Percentiles rank a stretch among this genome's conserved stretches.
Conservation (phyloP, 2,888 invertebrate species). For the Habrosyne pyritoides region DNA sequence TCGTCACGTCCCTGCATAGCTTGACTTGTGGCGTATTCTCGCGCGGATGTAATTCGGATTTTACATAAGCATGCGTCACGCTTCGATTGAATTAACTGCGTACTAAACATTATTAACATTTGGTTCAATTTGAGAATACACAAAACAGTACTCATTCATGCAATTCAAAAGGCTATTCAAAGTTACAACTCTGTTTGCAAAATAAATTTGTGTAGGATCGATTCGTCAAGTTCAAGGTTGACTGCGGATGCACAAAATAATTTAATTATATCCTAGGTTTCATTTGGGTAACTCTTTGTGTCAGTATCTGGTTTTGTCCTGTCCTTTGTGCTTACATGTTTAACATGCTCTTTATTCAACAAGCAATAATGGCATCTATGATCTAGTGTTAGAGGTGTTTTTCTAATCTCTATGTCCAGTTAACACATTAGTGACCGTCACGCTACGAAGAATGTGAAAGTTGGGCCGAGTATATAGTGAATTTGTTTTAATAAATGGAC, state of each 20-base stretch:
- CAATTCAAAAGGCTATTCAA: neutral
- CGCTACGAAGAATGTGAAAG: slow-evolving; percentile 67
- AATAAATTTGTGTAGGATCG: neutral
- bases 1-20: slow-evolving; percentile 44
- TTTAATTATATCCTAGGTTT: slow-evolving; percentile 9
- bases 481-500: slow-evolving; percentile 35
- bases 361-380: slow-evolving; percentile 21
- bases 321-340: slow-evolving; percentile 30
- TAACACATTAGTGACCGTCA: slow-evolving; percentile 51
- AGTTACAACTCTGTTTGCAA: neutral
- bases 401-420: slow-evolving; percentile 21
- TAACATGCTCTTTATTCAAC: slow-evolving; percentile 9
- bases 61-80: slow-evolving; percentile 33
- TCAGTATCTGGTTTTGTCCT: slow-evolving; percentile 13
- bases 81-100: neutral
- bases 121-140: neutral
- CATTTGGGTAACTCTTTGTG: slow-evolving; percentile 19
- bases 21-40: slow-evolving; percentile 28
- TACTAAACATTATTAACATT: neutral
- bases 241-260: slow-evolving; percentile 6
- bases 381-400: slow-evolving; percentile 16
- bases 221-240: slow-evolving; percentile 34
- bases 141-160: neutral
- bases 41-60: slow-evolving; percentile 29
- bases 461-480: slow-evolving; percentile 32